phyloP scores from a whole-genome alignment of 2,888 invertebrate genomes.

The Subacronicta megacephala region DNA sequence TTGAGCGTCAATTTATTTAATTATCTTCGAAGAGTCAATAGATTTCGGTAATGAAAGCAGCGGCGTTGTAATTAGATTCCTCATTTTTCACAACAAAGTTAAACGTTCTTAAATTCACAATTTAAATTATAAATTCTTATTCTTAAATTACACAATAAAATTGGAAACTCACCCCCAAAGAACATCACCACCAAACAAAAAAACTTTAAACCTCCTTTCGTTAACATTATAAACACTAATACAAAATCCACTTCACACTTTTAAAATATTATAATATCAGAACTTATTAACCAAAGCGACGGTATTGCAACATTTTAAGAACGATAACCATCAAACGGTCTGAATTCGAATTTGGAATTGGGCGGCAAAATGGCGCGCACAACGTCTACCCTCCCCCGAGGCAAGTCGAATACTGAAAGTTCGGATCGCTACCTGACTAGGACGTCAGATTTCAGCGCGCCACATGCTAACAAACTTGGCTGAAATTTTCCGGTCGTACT shows the following conservation, averaged over 20 bases:
- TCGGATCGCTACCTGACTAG: constrained; percentile 57
- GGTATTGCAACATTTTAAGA: constrained; percentile 52
- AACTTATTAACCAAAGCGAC: constrained; percentile 27
- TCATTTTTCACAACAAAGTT: constrained; percentile 36
- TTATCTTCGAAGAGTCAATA: constrained; percentile 32
- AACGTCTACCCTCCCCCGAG: constrained; percentile 63
- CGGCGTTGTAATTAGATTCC: constrained; percentile 39
- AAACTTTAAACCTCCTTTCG: constrained; percentile 66
- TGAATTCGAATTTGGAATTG: constrained; percentile 53
- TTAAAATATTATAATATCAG: constrained; percentile 12
- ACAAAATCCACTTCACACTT: constrained; percentile 59
- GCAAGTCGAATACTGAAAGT: constrained; percentile 66
- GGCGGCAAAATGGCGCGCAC: constrained; percentile 53
- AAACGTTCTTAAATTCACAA: constrained; percentile 37
- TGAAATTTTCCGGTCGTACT: constrained; percentile 48
- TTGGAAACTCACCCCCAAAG: constrained; percentile 76
- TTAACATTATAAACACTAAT: constrained; percentile 70
- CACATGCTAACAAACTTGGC: constrained; percentile 42
- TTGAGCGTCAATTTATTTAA: constrained; percentile 41
- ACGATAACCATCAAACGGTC: constrained; percentile 50
- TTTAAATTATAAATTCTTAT: constrained; percentile 19
- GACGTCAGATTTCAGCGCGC: constrained; percentile 64
- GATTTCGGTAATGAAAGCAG: constrained; percentile 46
- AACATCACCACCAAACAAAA: constrained; percentile 71
- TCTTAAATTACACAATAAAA: constrained; percentile 26